Percentiles rank a stretch among this genome's conserved stretches.
phyloP scores from a whole-genome alignment of 2,888 invertebrate genomes.

The Mesochorus sp. region DNA sequence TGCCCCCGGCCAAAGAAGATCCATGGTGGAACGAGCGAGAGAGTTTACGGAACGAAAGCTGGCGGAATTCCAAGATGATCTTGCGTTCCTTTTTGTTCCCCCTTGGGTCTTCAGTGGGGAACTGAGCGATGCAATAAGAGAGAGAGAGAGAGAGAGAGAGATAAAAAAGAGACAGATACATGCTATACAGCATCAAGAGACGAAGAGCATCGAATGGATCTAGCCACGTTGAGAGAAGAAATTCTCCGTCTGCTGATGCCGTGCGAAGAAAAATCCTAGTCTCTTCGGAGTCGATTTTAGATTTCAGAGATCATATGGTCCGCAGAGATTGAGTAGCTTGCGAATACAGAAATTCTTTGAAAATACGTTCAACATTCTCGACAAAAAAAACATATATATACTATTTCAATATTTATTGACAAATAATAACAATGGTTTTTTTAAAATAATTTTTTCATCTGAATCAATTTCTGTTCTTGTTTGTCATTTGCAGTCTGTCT shows the following conservation, averaged over 20 bases:
- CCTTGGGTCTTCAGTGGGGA: constrained; percentile 22
- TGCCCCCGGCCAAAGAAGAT: constrained; percentile 52
- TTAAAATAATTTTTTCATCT: neutral
- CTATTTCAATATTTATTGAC: too few species aligned
- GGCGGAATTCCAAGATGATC: constrained; percentile 62
- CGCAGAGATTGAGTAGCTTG: too few species aligned
- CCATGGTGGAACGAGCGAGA: constrained; percentile 27
- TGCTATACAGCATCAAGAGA: neutral
- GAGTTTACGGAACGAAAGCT: constrained; percentile 58
- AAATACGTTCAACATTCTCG: too few species aligned
- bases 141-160: constrained; percentile 11
- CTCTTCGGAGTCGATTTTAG: neutral
- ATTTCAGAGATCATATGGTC: too few species aligned
- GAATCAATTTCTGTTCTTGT: neutral
- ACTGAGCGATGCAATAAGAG: neutral
- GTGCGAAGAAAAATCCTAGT: neutral
- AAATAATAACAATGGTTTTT: neutral
- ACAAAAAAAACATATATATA: too few species aligned
- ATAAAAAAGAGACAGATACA: constrained; percentile 20
- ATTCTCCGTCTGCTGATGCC: neutral
- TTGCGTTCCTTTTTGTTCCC: constrained; percentile 45
- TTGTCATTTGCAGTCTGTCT: constrained; percentile 68
- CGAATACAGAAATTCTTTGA: too few species aligned
- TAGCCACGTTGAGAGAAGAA: neutral
- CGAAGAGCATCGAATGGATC: neutral